A percentile compares a stretch with the other conserved stretches of the same genome.
phyloP scores from a whole-genome alignment of 2,888 invertebrate genomes.

The Sminthurinus aureus region DNA sequence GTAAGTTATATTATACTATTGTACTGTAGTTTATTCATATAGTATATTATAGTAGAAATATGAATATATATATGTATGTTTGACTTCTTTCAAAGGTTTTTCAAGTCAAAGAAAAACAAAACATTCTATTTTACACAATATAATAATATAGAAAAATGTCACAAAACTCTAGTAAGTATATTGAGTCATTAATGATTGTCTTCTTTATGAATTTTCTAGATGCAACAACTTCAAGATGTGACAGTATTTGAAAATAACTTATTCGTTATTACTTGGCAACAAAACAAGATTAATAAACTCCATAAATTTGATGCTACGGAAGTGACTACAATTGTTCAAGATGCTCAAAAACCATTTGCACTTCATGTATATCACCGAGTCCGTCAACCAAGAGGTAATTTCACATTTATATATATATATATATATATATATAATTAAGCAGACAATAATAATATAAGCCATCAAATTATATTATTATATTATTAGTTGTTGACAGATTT shows the following conservation, averaged over 20 bases:
- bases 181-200: too few species aligned
- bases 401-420: too few species aligned
- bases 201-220: slow-evolving; percentile 63
- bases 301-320: slow-evolving; percentile 69
- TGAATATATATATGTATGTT: too few species aligned
- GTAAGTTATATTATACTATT: too few species aligned
- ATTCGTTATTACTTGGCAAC: slow-evolving; percentile 77
- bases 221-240: slow-evolving; percentile 74
- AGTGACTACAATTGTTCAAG: slow-evolving; percentile 64
- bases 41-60: not conserved
- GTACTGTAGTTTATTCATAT: not conserved
- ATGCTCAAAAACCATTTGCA: slow-evolving; percentile 71
- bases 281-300: slow-evolving; percentile 71
- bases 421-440: too few species aligned
- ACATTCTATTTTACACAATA: too few species aligned
- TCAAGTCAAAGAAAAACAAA: too few species aligned
- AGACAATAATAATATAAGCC: too few species aligned
- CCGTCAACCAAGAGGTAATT: slow-evolving; percentile 75
- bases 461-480: not conserved
- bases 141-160: too few species aligned
- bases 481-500: not conserved
- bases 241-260: slow-evolving; percentile 77
- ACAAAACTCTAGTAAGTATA: too few species aligned
- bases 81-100: too few species aligned
- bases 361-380: slow-evolving; percentile 79